phyloP scores from a whole-genome alignment of 2,797 vertebrate genomes.

The Periophthalmus magnuspinnatus region DNA sequence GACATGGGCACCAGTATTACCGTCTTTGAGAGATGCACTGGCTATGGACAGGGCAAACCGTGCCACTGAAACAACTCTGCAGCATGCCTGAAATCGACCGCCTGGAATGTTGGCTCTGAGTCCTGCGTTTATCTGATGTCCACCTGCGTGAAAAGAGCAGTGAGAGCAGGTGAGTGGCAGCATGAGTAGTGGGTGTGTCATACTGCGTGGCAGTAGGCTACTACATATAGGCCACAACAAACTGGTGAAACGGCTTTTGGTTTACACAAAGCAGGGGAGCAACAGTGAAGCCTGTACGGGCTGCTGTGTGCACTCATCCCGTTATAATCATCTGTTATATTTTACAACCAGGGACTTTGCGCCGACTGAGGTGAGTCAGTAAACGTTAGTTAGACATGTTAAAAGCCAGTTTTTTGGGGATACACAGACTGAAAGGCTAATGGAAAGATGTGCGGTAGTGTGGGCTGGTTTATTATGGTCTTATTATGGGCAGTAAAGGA shows the following conservation, averaged over 20 bases:
- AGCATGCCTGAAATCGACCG: background rate
- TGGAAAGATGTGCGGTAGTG: background rate
- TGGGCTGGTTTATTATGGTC: too few species aligned
- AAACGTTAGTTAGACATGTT: background rate
- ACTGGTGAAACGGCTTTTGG: slow-evolving; percentile 63
- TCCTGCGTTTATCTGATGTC: background rate
- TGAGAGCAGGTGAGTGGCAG: slow-evolving; percentile 60
- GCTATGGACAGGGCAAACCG: background rate
- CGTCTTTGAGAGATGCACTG: slow-evolving; percentile 30
- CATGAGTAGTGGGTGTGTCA: slow-evolving; percentile 69
- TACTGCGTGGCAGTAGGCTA: slow-evolving; percentile 17
- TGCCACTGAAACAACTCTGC: background rate
- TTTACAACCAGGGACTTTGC: slow-evolving; percentile 15
- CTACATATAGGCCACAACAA: slow-evolving; percentile 42
- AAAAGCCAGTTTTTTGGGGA: background rate
- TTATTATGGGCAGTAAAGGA: too few species aligned
- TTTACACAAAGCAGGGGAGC: slow-evolving; percentile 54
- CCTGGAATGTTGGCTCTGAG: background rate
- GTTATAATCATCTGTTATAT: slow-evolving; percentile 20
- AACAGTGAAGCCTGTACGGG: slow-evolving; percentile 34
- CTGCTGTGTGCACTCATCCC: slow-evolving; percentile 46
- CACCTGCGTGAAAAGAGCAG: slow-evolving; percentile 41
- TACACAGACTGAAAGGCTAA: background rate
- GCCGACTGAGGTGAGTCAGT: slow-evolving; percentile 64
- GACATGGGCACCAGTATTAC: slow-evolving; percentile 27